phyloP scores from a whole-genome alignment of 2,888 invertebrate genomes.

The Diaprepes abbreviatus region DNA sequence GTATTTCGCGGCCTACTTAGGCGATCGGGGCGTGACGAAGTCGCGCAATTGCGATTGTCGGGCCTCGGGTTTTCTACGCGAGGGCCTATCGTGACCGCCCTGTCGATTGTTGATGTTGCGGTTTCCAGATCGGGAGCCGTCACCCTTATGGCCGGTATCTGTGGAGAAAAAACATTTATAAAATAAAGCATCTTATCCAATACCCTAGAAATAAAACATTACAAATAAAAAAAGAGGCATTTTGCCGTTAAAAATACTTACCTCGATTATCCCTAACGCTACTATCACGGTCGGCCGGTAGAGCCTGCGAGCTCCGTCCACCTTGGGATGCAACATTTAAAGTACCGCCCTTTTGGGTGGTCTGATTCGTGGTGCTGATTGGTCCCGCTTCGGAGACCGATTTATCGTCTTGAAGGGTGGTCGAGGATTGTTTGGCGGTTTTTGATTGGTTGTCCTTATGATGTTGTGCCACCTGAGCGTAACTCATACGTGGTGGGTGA shows the following conservation, averaged over 20 bases:
- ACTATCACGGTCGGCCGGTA: constrained; percentile 47
- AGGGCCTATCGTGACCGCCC: constrained; percentile 57
- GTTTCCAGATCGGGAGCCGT: constrained; percentile 34
- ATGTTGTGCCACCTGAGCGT: constrained; percentile 78
- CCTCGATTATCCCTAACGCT: constrained; percentile 47
- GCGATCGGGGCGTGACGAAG: constrained; percentile 65
- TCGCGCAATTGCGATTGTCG: constrained; percentile 65
- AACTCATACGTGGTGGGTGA: constrained; percentile 71
- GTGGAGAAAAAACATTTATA: too few species aligned
- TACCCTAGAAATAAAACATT: too few species aligned
- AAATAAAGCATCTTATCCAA: too few species aligned
- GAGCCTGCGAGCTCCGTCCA: constrained; percentile 26
- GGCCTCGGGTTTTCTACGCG: constrained; percentile 61
- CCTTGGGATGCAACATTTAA: background rate
- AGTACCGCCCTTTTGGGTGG: constrained; percentile 14
- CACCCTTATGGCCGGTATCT: constrained; percentile 42
- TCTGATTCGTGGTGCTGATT: constrained; percentile 16
- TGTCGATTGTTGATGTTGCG: constrained; percentile 48
- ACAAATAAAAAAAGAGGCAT: too few species aligned
- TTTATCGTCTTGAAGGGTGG: constrained; percentile 1
- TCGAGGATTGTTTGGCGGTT: constrained; percentile 25
- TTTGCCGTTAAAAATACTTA: constrained; percentile 21
- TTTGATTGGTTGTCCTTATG: constrained; percentile 67
- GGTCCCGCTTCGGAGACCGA: constrained; percentile 23
- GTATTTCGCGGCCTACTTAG: constrained; percentile 62